These are phyloP conservation scores for Pungitius pungitius DNA, from an alignment of 2,113 vertebrate genomes.

Conservation along the genomic window DNA sequence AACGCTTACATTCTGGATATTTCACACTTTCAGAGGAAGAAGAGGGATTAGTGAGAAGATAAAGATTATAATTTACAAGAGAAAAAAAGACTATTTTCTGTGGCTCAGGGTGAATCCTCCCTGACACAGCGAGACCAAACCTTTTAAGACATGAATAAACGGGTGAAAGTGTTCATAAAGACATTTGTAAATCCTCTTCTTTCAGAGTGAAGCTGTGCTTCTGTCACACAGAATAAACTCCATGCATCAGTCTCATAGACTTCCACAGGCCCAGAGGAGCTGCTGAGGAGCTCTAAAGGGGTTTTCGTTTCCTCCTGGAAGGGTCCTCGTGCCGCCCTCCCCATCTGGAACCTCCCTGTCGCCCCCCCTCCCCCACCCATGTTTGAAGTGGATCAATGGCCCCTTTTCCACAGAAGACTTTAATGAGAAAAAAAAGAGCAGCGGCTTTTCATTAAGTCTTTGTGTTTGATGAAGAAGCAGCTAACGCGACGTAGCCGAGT, in stretches of 20 bases:
- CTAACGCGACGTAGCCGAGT: conserved; percentile 3
- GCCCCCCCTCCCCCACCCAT: background rate
- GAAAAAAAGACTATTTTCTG: conserved; percentile 30
- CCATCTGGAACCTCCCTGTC: background rate
- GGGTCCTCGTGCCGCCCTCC: too few species aligned
- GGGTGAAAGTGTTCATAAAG: too few species aligned
- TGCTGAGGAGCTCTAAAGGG: too few species aligned
- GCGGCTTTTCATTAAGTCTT: background rate
- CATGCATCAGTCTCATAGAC: too few species aligned
- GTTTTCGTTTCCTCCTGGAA: too few species aligned
- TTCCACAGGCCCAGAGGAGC: too few species aligned
- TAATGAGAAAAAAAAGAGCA: conserved; percentile 10
- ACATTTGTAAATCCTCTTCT: too few species aligned
- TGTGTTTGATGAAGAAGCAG: background rate
- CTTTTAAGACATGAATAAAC: background rate
- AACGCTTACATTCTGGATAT: conserved; percentile 11
- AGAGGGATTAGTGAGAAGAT: conserved; percentile 37
- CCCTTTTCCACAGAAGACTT: background rate
- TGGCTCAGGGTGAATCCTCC: conserved; percentile 10
- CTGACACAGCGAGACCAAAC: background rate
- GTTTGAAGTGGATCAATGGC: background rate
- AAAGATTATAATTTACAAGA: conserved; percentile 41
- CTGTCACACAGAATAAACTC: too few species aligned
- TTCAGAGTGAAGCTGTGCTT: too few species aligned
- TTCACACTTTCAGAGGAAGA: conserved; percentile 3